These are phyloP conservation scores for Caenorhabditis sinica DNA, from an alignment of 2,888 invertebrate genomes.

Conservation along the genomic window DNA sequence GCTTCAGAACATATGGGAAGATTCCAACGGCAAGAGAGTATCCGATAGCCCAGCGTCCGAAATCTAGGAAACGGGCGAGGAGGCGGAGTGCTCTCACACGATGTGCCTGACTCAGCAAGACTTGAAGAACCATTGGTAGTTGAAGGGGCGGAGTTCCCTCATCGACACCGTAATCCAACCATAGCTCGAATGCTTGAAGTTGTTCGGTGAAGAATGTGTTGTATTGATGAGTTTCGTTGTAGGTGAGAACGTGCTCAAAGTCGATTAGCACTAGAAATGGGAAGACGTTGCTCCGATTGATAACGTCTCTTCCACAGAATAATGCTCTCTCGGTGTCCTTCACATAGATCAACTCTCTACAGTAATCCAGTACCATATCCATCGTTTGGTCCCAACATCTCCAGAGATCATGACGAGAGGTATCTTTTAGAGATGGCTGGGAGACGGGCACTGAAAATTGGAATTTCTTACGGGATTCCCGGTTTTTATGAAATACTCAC, in stretches of 20 bases:
- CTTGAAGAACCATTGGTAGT: slow-evolving; percentile 97
- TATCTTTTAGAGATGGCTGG: slow-evolving; percentile 92
- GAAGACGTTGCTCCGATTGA: slow-evolving; percentile 54
- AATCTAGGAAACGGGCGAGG: slow-evolving; percentile 93
- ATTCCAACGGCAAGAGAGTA: slow-evolving; percentile 94
- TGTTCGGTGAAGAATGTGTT: slow-evolving; percentile 98
- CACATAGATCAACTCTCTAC: slow-evolving; percentile 60
- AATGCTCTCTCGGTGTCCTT: slow-evolving; percentile 38
- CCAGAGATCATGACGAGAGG: slow-evolving; percentile 88
- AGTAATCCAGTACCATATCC: slow-evolving; percentile 92
- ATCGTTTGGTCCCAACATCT: slow-evolving; percentile 97
- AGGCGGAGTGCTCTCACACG: slow-evolving; percentile 95
- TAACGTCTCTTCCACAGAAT: slow-evolving; percentile 57
- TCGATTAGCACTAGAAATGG: slow-evolving; percentile 61
- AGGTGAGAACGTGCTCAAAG: slow-evolving; percentile 47
- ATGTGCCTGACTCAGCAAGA: slow-evolving; percentile 87
- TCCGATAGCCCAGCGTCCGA: slow-evolving; percentile 94
- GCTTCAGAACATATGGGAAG: slow-evolving; percentile 95
- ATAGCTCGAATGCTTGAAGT: slow-evolving; percentile 94
- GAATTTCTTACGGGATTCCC: neutral
- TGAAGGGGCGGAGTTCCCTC: slow-evolving; percentile 92
- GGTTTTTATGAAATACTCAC: slow-evolving; percentile 30
- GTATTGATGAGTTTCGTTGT: slow-evolving; percentile 70
- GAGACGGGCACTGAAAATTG: slow-evolving; percentile 86
- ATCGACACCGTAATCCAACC: slow-evolving; percentile 91